Conservation (phyloP, 2,888 invertebrate species). For the Cinara cedri region DNA sequence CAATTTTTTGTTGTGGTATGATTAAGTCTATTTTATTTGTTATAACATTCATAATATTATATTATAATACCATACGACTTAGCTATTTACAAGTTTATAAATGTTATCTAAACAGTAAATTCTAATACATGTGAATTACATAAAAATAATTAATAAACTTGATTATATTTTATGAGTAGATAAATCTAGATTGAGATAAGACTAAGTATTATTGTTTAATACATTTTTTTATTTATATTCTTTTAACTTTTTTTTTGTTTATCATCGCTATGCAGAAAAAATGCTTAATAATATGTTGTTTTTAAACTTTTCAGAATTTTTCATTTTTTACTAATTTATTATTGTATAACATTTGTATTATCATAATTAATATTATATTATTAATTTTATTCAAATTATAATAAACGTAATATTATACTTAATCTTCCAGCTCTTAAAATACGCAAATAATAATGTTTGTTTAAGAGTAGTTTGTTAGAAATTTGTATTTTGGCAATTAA, state of each 20-base stretch:
- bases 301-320: slow-evolving; percentile 8
- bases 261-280: background rate
- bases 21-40: slow-evolving; percentile 34
- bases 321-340: slow-evolving; percentile 38
- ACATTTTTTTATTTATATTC: slow-evolving; percentile 4
- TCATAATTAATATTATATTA: slow-evolving; percentile 33
- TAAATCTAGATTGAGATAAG: slow-evolving; percentile 18
- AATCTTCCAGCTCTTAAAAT: slow-evolving; percentile 42
- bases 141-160: slow-evolving; percentile 3
- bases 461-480: slow-evolving; percentile 40
- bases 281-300: slow-evolving; percentile 1
- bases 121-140: background rate
- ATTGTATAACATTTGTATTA: slow-evolving; percentile 39
- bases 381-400: slow-evolving; percentile 34
- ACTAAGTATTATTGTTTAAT: slow-evolving; percentile 9
- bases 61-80: background rate
- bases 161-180: slow-evolving; percentile 1
- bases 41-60: background rate
- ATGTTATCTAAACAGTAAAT: slow-evolving; percentile 3
- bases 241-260: background rate
- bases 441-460: slow-evolving; percentile 28
- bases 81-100: slow-evolving; percentile 31
- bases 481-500: slow-evolving; percentile 33
- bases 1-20: slow-evolving; percentile 20
- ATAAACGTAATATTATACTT: slow-evolving; percentile 13